Evolutionary conservation across 2,797 vertebrate genomes (phyloP), one percentile per base, ranked within the genome.

Genomic region (Alosa sapidissima): DNA sequence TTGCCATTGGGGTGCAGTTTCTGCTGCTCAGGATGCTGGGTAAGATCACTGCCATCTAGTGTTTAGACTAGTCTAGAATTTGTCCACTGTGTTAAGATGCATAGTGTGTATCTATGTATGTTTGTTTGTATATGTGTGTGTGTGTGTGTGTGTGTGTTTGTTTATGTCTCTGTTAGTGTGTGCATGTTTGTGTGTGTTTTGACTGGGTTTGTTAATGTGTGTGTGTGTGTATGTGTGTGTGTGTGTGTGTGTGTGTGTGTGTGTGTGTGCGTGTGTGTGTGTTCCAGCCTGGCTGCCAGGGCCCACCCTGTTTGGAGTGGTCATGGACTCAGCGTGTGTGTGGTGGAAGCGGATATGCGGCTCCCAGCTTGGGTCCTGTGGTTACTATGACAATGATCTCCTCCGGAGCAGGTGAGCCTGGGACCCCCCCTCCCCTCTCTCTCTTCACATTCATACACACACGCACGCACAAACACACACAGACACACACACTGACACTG

Each of bases 1-100:
- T 97, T 52, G 96, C 96, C 84, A 96, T 96, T 0, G 96, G 96
- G 2, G 89, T 96, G 0, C 96, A 96, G 89, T 96, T 96, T 92
- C 87, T 96, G 62, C 85, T 96, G 1, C 95, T 96, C 95, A 94
- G 96, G 84, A 83, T 96, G 87, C 85, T 96, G 85, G 96, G 96
- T 96, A 91, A 95, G 95, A 28, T 45, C 33, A 33, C 68, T 41
- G 62, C 24, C 62, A 24, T 33, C 62, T 68, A 0, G 92, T 81
- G 0, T 60, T 9, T 11, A 19, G n/a, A n/a, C n/a, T n/a, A n/a
- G n/a, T n/a, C n/a, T n/a, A n/a, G n/a, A 6, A 81, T 45, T 10
- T 24, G 55, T 16, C 51, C 51, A 13, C 13, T 52, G 54, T 60
- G 7, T 60, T 60, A 60, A 60, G 55, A 11, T 51, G 49, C 49